Evolutionary conservation across 2,888 invertebrate genomes (phyloP), one percentile per base, ranked within the genome.

Genomic region (Ellobium chinense): DNA sequence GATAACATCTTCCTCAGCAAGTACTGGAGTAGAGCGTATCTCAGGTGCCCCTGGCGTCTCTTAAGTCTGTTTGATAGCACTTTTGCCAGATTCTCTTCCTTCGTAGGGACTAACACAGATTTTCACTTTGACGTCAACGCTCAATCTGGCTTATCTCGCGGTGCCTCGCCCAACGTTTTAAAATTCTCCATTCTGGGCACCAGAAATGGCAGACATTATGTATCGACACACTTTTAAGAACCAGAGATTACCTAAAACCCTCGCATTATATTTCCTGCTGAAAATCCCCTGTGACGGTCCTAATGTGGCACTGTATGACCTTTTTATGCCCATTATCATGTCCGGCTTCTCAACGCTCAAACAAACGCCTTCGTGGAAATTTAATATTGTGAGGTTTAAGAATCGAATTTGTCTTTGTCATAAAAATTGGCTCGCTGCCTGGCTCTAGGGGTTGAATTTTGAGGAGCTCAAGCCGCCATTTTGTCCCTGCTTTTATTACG

Each of bases 331-430:
- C 65, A 65, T 36, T 65, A 65, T n/a, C 62, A 14, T 24, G 62
- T 31, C 27, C 31, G 27, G n/a, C n/a, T 4, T 62, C 31, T 62
- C 65, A 21, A 65, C n/a, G 36, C 21, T 65, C 36, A 65, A 34
- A 65, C n/a, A 34, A 29, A 36, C 69, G 69, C 27, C 69, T 54
- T 46, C 46, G 46, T 27, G 5, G n/a, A 39, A 69, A 69, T 69
- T 69, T 46, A 69, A 69, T 69, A 69, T 46, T 69, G 69, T 46
- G 46, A 69, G 12, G 69, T 54, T 69, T 39, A 24, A 69, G 46
- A 69, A 69, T 69, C 21, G 69, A 69, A 69, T 69, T 69, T 46
- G 69, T 46, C 54, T 46, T 69, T 24, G 69, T 46, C 69, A 69
- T 69, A 69, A 69, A 68, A 69, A 39, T 29, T 34, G 46, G 14